Base-by-base conservation (phyloP, 1,140 invertebrate species). In the Anastatus disparis region DNA sequence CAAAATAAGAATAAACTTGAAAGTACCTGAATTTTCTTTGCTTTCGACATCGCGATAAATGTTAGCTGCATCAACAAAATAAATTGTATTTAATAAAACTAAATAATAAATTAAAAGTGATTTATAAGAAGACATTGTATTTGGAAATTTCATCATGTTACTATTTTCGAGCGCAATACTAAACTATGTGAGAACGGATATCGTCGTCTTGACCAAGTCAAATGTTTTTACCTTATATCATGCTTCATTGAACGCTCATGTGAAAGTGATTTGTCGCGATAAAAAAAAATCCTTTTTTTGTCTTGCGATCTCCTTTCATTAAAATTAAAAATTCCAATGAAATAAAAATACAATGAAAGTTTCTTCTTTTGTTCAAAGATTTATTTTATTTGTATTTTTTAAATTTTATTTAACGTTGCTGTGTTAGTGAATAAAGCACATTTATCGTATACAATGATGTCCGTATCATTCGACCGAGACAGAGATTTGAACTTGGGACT, bases 241-340 rank as follows among this genome's bases (percentile, higher is more conserved):
- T 38, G 70, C 70, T 52, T 65, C 53, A 53, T 44, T 38, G 56
- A 42, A 66, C 35, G 56, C 50, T 65, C 29, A 35, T 61, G 70
- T 71, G 70, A 71, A 71, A 71, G 70, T 66, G 42, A 65, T 65
- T 64, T 53, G 22, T n/a, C n/a, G n/a, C 10, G 15, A 13, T 1
- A 58, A 40, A 3, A 48, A 64, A 64, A 70, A 58, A 56, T 10
- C 6, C 17, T 53, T 48, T 46, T 3, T n/a, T n/a, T n/a, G n/a
- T n/a, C 38, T 29, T 42, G 17, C 4, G 52, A 64, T 29, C 62
- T 58, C 26, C 26, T 70, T 64, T 64, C 38, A 35, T 63, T 3
- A 7, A 26, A 27, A 59, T 69, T 20, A 42, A 61, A 59, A 15
- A 26, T 70, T 35, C 46, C 8, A 53, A 63, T 12, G 20, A 62